Base-by-base conservation (phyloP, 2,797 vertebrate genomes). In the Mormyrus hasselquistii region DNA sequence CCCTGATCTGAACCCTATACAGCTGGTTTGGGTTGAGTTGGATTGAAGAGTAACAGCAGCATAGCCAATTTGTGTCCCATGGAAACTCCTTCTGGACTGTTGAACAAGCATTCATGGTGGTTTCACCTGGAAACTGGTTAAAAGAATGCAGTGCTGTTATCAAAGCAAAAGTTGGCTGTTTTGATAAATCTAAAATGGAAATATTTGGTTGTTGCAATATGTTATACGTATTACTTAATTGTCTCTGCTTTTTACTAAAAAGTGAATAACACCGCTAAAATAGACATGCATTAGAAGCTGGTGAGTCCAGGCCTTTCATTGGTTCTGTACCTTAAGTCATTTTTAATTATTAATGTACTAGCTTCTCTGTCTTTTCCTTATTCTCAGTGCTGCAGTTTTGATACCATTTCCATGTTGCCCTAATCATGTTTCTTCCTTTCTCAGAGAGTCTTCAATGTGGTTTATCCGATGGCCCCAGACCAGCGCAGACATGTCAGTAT, bases 401-500 rank as follows among this genome's bases (percentile, higher is more conserved):
- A 22, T 47, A 6, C 82, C 25, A 62, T 73, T 52, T 85, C 34
- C 62, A 47, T 47, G 6, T 57, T 19, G 50, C 52, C 25, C 53
- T 86, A 57, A 86, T 57, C 50, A 38, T 57, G 29, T 55, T 4
- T 41, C 84, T 38, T 89, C 57, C 82, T 65, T 55, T 90, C 90
- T 49, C 94, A 99, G 98, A 98, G 98, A 96, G 98, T 99, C 90
- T 99, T 99, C 92, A 99, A 99, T 7, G 98, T 99, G 92, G 96
- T 99, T n/a, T 99, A 99, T 90, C 98, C 98, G 0, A 99, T 99
- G 99, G 98, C 98, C 92, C 98, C 99, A 0, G 99, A 99, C 95
- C 99, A 99, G 95, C 94, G 99, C 87, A 96, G 98, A 94, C 98
- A 99, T 0, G 98, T 99, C 95, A 99, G 99, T 94, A 99, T 99